phyloP scores from a whole-genome alignment of 2,113 vertebrate species.

The Carettochelys insculpta region DNA sequence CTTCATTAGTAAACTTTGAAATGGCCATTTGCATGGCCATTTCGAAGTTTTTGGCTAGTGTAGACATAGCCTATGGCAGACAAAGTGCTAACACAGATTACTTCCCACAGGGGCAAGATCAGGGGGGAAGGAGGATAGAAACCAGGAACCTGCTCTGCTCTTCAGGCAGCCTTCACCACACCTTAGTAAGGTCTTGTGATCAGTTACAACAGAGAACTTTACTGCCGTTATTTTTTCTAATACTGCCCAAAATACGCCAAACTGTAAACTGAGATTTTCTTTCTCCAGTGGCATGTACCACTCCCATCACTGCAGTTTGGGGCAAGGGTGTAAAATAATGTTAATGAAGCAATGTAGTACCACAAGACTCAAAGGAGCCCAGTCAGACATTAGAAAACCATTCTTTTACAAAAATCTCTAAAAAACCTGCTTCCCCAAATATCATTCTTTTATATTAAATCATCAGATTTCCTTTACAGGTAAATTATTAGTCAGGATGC shows the following conservation, averaged over 20 bases:
- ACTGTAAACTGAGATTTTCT: neutral
- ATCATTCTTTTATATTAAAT: neutral
- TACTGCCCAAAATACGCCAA: neutral
- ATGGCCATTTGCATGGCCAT: no score
- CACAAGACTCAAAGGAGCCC: neutral
- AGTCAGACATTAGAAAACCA: rapidly evolving
- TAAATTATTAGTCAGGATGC: neutral
- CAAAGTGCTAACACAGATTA: neutral
- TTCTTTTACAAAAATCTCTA: neutral
- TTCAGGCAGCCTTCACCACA: neutral
- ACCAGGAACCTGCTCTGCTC: neutral
- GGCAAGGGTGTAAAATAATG: rapidly evolving
- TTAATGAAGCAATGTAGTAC: neutral
- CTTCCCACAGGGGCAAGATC: neutral
- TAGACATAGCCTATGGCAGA: neutral
- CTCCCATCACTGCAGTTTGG: neutral
- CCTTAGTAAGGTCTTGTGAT: neutral
- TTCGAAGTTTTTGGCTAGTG: no score
- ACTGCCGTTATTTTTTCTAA: neutral
- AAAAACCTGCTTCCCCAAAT: neutral
- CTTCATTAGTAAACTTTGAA: no score
- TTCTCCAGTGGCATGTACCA: neutral
- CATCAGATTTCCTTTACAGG: neutral
- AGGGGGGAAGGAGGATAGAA: neutral
- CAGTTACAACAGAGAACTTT: neutral